phyloP scores from a whole-genome alignment of 2,797 vertebrate species.

The Bovichtus diacanthus region DNA sequence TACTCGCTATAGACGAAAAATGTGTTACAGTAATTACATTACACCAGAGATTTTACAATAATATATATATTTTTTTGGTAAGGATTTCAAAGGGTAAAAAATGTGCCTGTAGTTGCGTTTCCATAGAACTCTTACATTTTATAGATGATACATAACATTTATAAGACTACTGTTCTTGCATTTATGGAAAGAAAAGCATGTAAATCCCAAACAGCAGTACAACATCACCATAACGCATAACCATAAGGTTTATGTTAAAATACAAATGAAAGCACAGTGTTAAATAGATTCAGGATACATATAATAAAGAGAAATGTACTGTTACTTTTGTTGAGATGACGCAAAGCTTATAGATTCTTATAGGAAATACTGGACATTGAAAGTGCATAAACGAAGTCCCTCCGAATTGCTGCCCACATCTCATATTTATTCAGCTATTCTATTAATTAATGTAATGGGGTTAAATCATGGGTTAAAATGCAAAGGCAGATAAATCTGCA shows the following conservation, averaged over 20 bases:
- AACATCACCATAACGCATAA: too few species aligned
- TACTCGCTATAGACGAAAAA: constrained; percentile 56
- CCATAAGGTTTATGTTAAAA: too few species aligned
- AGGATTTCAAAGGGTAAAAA: not conserved
- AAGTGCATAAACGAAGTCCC: not conserved
- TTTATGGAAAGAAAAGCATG: too few species aligned
- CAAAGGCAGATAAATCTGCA: not conserved
- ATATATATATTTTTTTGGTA: constrained; percentile 17
- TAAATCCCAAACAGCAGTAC: not conserved
- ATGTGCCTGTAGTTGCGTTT: not conserved
- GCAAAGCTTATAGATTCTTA: not conserved
- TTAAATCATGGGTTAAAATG: too few species aligned
- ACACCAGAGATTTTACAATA: constrained; percentile 42
- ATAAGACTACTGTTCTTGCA: not conserved
- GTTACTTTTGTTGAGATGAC: not conserved
- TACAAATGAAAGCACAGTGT: not conserved
- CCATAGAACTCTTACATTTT: not conserved
- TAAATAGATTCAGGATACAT: not conserved
- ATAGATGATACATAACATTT: not conserved
- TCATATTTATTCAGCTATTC: not conserved
- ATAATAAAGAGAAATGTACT: not conserved
- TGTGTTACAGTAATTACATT: constrained; percentile 71
- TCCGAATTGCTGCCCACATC: not conserved
- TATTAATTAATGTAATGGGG: not conserved
- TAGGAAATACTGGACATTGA: not conserved